Evolutionary conservation across 1,140 invertebrate genomes (phyloP), one percentile per base, ranked within the genome.

Genomic region (Glossosoma conforme): DNA sequence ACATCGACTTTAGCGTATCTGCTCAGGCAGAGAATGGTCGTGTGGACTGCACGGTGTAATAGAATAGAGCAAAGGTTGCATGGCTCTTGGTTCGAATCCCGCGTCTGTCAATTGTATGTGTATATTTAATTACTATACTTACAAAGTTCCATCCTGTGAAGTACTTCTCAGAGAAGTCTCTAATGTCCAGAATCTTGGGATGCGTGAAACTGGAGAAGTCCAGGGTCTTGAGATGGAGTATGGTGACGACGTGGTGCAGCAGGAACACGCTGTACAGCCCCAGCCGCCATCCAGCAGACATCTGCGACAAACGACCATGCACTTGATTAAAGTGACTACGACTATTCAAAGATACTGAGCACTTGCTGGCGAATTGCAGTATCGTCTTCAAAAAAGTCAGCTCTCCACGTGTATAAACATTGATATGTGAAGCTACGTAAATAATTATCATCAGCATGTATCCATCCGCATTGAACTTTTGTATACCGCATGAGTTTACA

Each of bases 131-230:
- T 6, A 8, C 11, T 22, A 25, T 2, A 52, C 53, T 54, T 49
- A 59, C 57, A 17, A 55, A 56, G 24, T 55, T 59, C 57, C 57
- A 59, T 0, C 40, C 41, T 14, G 42, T 55, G 24, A 59, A 49
- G 46, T 44, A 59, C 2, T 36, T 25, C 1, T 35, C 24, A 19
- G 54, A 50, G 28, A 56, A 59, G 15, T 54, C 37, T 8, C 18
- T 10, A 0, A 55, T 46, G 14, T 48, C 36, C 10, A 54, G 11
- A 10, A 54, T 15, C 15, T 24, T 47, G 28, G 19, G 44, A 20
- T 48, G 30, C 14, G 37, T 54, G 8, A n/a, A 3, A 1, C 6
- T 24, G 2, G 15, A 14, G 33, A 21, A 52, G 43, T 52, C 50
- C 18, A 52, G 11, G 3, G 8, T 14, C 9, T 20, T 13, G 22